phyloP scores from a whole-genome alignment of 2,113 vertebrate species.

The Corynorhinus townsendii region DNA sequence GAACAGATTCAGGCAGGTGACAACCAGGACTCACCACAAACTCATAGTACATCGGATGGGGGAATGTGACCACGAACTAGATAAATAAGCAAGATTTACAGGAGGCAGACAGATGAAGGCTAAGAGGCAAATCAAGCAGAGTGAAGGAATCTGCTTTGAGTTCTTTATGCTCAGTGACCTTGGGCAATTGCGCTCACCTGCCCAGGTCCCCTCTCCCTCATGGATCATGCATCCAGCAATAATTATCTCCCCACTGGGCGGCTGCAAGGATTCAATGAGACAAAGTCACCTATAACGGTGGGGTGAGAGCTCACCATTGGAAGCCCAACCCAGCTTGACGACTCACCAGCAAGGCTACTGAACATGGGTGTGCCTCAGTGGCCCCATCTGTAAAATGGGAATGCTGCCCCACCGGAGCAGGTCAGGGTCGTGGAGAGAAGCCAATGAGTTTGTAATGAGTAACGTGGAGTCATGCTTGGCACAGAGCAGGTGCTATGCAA shows the following conservation, averaged over 20 bases:
- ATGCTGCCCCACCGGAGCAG: neutral
- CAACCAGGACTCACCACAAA: neutral
- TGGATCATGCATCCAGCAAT: too few species aligned
- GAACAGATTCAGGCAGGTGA: neutral
- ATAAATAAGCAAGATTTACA: neutral
- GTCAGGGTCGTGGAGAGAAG: neutral
- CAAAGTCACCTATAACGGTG: too few species aligned
- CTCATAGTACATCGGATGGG: accelerated
- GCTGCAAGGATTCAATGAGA: neutral
- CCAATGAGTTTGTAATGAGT: accelerated
- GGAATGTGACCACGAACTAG: too few species aligned
- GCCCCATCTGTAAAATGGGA: neutral
- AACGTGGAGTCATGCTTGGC: neutral
- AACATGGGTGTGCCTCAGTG: neutral
- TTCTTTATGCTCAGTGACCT: neutral
- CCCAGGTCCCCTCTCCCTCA: neutral
- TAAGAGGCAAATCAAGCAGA: neutral
- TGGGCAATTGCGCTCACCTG: neutral
- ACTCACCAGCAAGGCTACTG: neutral
- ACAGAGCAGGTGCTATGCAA: neutral
- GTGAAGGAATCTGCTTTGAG: too few species aligned
- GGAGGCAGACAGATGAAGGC: neutral
- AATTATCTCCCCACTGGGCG: neutral
- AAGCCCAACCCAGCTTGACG: neutral
- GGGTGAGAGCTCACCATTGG: neutral